phyloP scores from a whole-genome alignment of 1,140 invertebrate genomes.

The Drepana arcuata region DNA sequence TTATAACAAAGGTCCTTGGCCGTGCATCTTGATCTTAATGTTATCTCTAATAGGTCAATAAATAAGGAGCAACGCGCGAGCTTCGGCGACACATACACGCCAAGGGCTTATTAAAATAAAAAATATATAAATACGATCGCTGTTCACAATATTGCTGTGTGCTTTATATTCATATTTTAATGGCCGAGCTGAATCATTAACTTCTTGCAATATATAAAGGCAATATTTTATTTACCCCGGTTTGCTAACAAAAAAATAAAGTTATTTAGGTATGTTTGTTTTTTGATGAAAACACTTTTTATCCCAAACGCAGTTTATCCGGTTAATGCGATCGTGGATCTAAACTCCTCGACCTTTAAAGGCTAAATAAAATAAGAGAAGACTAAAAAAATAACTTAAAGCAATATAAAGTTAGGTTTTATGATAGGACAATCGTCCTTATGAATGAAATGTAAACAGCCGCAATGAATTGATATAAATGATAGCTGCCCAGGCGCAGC shows the following conservation, averaged over 20 bases:
- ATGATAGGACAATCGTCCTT: conserved; percentile 41
- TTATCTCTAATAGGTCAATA: conserved; percentile 72
- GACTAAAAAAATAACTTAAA: no score
- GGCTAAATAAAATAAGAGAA: no score
- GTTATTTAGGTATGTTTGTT: no score
- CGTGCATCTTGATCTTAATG: conserved; percentile 71
- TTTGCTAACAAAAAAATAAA: background rate
- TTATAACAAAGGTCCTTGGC: conserved; percentile 71
- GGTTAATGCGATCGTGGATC: no score
- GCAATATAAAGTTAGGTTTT: conserved; percentile 24
- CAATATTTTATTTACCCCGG: no score
- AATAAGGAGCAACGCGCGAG: conserved; percentile 68
- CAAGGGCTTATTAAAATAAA: conserved; percentile 59
- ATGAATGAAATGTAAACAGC: conserved; percentile 68
- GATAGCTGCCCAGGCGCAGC: conserved; percentile 34
- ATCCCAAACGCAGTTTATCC: no score
- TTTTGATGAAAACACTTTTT: no score
- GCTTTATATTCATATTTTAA: conserved; percentile 39
- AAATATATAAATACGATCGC: conserved; percentile 42
- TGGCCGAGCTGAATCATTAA: conserved; percentile 16
- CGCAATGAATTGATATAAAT: conserved; percentile 67
- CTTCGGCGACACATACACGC: conserved; percentile 64
- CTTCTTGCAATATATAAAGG: conserved; percentile 7
- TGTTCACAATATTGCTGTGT: conserved; percentile 43
- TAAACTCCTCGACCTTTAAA: no score